phyloP scores from a whole-genome alignment of 1,140 invertebrate species.

The Choristoneura fumiferana region DNA sequence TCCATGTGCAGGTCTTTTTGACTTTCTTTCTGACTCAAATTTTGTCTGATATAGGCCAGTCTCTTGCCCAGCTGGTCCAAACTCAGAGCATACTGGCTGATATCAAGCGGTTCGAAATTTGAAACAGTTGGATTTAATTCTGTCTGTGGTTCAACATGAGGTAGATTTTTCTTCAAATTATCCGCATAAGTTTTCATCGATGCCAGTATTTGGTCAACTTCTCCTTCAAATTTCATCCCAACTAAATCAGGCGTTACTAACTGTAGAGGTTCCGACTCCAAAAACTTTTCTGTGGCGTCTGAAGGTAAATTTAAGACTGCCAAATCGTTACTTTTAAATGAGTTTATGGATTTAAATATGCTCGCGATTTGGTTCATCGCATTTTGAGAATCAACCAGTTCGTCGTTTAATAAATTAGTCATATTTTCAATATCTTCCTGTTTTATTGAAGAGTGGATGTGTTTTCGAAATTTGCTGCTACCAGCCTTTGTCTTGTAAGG shows the following conservation, averaged over 20 bases:
- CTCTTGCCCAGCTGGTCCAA: slow-evolving; percentile 58
- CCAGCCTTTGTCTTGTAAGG: neutral
- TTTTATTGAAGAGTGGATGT: slow-evolving; percentile 28
- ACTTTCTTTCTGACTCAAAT: slow-evolving; percentile 30
- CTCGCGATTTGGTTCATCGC: slow-evolving; percentile 57
- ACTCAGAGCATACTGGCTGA: slow-evolving; percentile 50
- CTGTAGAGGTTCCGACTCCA: slow-evolving; percentile 43
- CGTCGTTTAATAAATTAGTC: slow-evolving; percentile 53
- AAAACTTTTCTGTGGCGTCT: slow-evolving; percentile 42
- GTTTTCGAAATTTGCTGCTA: neutral
- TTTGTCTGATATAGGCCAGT: slow-evolving; percentile 49
- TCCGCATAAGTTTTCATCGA: slow-evolving; percentile 55
- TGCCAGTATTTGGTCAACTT: slow-evolving; percentile 51
- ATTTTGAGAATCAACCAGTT: slow-evolving; percentile 57
- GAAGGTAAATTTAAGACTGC: neutral
- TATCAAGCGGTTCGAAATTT: slow-evolving; percentile 40
- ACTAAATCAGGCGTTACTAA: slow-evolving; percentile 54
- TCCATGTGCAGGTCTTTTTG: slow-evolving; percentile 52
- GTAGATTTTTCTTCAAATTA: slow-evolving; percentile 46
- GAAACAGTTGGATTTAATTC: neutral
- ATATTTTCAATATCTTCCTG: slow-evolving; percentile 56
- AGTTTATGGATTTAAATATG: slow-evolving; percentile 42
- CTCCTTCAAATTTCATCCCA: slow-evolving; percentile 38
- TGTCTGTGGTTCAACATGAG: slow-evolving; percentile 18
- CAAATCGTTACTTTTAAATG: neutral